Percentiles rank a stretch among this genome's conserved stretches.
phyloP scores from a whole-genome alignment of 2,113 vertebrate genomes.

The Ctenomys sociabilis region DNA sequence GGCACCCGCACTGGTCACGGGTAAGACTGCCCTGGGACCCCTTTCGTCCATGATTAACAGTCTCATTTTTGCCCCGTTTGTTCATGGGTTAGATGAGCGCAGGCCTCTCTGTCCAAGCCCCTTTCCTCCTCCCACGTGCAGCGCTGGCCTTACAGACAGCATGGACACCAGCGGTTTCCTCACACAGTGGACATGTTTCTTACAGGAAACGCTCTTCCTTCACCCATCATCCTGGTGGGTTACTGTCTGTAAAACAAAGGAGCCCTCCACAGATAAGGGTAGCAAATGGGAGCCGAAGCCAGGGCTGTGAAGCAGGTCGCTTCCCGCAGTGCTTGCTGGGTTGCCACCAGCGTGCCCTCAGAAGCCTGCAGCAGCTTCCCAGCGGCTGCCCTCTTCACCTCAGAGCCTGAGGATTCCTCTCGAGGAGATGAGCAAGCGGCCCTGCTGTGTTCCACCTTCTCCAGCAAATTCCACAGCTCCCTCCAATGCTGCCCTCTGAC shows the following conservation, averaged over 20 bases:
- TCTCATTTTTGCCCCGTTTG: neutral
- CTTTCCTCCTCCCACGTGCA: neutral
- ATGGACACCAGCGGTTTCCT: neutral
- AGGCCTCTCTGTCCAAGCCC: neutral
- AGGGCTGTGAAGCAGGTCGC: conserved; percentile 62
- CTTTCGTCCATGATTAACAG: too few relatives aligned
- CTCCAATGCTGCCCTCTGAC: neutral
- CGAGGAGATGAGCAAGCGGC: neutral
- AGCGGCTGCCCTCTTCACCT: neutral
- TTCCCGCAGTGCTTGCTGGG: conserved; percentile 32
- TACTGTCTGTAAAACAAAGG: neutral
- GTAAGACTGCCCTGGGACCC: too few relatives aligned
- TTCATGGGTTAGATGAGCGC: neutral
- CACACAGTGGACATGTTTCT: neutral
- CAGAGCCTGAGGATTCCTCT: conserved; percentile 11
- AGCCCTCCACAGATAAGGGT: neutral
- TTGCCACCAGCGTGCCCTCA: neutral
- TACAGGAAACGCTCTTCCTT: neutral
- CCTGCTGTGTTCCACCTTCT: conserved; percentile 51
- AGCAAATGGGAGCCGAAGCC: neutral
- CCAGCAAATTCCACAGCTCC: conserved; percentile 25
- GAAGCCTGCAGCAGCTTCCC: neutral
- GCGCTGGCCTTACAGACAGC: neutral
- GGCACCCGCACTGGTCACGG: fast-evolving
- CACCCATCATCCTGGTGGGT: neutral